Percentiles rank a stretch among this genome's conserved stretches.
These are phyloP conservation scores for Enteromius paludinosus DNA, from an alignment of 2,797 vertebrate genomes.

Conservation along the genomic window DNA sequence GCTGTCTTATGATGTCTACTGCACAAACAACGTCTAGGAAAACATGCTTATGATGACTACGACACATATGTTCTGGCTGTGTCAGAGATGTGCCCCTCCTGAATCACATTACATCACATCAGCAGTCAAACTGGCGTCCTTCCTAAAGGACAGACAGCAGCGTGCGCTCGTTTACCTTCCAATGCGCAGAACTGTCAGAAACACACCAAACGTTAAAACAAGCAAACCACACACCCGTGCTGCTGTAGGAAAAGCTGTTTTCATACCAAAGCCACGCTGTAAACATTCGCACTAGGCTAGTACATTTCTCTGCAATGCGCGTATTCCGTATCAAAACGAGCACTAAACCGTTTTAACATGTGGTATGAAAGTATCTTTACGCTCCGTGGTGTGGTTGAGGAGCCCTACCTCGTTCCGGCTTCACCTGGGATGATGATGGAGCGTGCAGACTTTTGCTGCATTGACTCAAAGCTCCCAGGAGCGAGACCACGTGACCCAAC, in stretches of 20 bases:
- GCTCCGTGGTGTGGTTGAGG: neutral
- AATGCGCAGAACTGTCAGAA: slow-evolving; percentile 16
- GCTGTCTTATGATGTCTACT: neutral
- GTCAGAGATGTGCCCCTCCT: slow-evolving; percentile 52
- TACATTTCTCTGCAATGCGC: slow-evolving; percentile 13
- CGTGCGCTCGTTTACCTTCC: slow-evolving; percentile 3
- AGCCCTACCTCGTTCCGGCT: slow-evolving; percentile 60
- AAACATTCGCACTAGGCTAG: slow-evolving; percentile 9
- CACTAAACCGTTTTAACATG: neutral
- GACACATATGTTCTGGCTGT: neutral
- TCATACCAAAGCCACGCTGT: neutral
- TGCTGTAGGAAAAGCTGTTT: neutral
- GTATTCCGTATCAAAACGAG: neutral
- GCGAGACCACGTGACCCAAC: slow-evolving; percentile 74
- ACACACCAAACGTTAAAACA: neutral
- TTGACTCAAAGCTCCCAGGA: slow-evolving; percentile 73
- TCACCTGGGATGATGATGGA: slow-evolving; percentile 68
- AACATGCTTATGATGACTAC: slow-evolving; percentile 6
- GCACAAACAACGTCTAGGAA: neutral
- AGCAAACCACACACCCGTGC: neutral
- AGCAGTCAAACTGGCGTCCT: slow-evolving; percentile 49
- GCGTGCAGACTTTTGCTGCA: slow-evolving; percentile 77
- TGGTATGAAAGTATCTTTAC: neutral
- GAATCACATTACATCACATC: slow-evolving; percentile 56
- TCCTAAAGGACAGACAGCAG: slow-evolving; percentile 56